Conservation (phyloP, 1,140 invertebrate species). For the Lordiphosa clarofinis region DNA sequence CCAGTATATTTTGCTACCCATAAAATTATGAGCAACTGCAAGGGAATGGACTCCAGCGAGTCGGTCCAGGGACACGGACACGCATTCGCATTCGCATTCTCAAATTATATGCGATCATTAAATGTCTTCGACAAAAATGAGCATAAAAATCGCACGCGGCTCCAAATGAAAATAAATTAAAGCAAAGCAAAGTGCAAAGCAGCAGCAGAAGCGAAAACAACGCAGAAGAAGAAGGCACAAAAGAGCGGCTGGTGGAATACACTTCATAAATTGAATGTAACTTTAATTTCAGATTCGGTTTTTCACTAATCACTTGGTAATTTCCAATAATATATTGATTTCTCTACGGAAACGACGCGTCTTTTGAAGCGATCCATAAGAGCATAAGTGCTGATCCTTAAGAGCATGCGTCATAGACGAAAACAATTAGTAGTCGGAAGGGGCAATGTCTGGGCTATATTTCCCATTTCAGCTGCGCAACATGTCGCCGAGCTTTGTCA, state of each 20-base stretch:
- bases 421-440: too few species aligned
- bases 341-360: too few species aligned
- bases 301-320: neutral
- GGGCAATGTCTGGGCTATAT: too few species aligned
- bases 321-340: too few species aligned
- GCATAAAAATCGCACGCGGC: slow-evolving; percentile 72
- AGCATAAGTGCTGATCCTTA: too few species aligned
- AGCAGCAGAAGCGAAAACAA: slow-evolving; percentile 18
- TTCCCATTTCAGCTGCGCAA: too few species aligned
- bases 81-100: slow-evolving; percentile 53
- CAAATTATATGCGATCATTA: slow-evolving; percentile 79
- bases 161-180: slow-evolving; percentile 76
- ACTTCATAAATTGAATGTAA: too few species aligned
- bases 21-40: slow-evolving; percentile 73
- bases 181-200: slow-evolving; percentile 50
- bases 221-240: neutral
- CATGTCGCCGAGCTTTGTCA: too few species aligned
- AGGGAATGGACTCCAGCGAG: neutral
- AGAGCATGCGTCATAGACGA: too few species aligned
- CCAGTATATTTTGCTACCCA: slow-evolving; percentile 58
- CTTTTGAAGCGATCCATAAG: too few species aligned
- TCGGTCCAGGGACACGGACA: slow-evolving; percentile 5
- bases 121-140: slow-evolving; percentile 78
- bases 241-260: neutral
- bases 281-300: neutral